Base-by-base conservation (phyloP, 2,888 invertebrate species). In the Tupiocoris notatus region DNA sequence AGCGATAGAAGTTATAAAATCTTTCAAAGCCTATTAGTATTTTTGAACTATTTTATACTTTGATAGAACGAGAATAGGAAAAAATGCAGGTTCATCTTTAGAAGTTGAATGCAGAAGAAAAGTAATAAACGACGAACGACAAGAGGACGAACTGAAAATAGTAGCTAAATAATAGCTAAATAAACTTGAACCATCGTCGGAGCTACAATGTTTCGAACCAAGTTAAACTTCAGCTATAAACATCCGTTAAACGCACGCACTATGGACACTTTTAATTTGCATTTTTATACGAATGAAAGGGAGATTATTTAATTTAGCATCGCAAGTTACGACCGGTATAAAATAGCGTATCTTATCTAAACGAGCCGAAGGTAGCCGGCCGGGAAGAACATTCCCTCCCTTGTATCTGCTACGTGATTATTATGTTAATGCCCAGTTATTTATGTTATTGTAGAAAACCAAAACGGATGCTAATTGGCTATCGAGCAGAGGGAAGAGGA, bases 351-450 rank as follows among this genome's bases (percentile, higher is more conserved):
- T 64, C 24, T 64, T 64, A 64, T 64, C 64, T 23, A 64, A 23
- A 64, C 24, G 64, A 23, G 23, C n/a, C 12, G 24, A 64, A 64
- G 64, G 39, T 39, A 39, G 39, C 39, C 39, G 12, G 39, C 12
- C 12, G 39, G 39, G 39, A 12, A 39, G 39, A 3, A 39, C 12
- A 7, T 12, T 12, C 12, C 12, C 24, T 16, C 2, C 64, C 23
- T 21, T 64, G n/a, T 64, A 23, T 64, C 64, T 64, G 64, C 25
- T 23, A 64, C 23, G 23, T 64, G 64, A 64, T 64, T n/a, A 64
- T 64, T 64, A 64, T 64, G 64, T 23, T 64, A 64, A 64, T 64
- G 61, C 39, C 39, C 61, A 61, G 61, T 61, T 61, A 24, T 64
- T 23, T 23, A 64, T 23, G 63, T 64, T 64, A 64, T 64, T 23